Percentiles rank a stretch among this genome's conserved stretches.
phyloP scores from a whole-genome alignment of 1,140 invertebrate species.

The Papilio machaon region DNA sequence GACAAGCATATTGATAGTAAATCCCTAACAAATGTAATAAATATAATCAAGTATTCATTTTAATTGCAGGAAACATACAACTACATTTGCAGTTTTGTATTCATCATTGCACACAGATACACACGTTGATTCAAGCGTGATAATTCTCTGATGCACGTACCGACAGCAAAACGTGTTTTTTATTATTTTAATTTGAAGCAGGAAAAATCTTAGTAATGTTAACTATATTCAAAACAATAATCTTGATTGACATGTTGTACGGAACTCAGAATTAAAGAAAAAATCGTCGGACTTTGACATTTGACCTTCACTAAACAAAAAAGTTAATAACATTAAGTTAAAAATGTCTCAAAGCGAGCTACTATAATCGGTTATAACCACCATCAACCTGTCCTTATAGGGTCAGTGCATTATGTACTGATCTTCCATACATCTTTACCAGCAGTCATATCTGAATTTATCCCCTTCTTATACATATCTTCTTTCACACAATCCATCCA shows the following conservation, averaged over 20 bases:
- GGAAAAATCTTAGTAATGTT: neutral
- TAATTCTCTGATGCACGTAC: conserved; percentile 50
- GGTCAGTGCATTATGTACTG: too few relatives aligned
- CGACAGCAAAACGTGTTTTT: conserved; percentile 47
- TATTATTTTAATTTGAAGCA: conserved; percentile 2
- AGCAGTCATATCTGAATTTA: too few relatives aligned
- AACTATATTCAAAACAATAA: conserved; percentile 1
- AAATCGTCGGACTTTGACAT: neutral
- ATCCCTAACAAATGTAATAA: conserved; percentile 56
- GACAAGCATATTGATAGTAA: conserved; percentile 44
- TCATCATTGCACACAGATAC: conserved; percentile 46
- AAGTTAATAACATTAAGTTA: too few relatives aligned
- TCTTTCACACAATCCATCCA: too few relatives aligned
- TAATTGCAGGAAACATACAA: conserved; percentile 70
- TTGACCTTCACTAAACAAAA: neutral
- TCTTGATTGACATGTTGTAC: neutral
- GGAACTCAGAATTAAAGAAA: neutral
- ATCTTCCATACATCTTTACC: too few relatives aligned
- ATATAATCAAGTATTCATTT: conserved; percentile 56
- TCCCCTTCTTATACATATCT: too few relatives aligned
- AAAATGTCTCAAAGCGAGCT: too few relatives aligned
- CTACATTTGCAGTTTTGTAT: conserved; percentile 49
- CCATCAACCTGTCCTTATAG: too few relatives aligned
- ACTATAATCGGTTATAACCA: too few relatives aligned
- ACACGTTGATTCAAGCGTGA: conserved; percentile 42